These are phyloP conservation scores for Xanthorhoe designata DNA, from an alignment of 2,888 invertebrate genomes.

Conservation along the genomic window DNA sequence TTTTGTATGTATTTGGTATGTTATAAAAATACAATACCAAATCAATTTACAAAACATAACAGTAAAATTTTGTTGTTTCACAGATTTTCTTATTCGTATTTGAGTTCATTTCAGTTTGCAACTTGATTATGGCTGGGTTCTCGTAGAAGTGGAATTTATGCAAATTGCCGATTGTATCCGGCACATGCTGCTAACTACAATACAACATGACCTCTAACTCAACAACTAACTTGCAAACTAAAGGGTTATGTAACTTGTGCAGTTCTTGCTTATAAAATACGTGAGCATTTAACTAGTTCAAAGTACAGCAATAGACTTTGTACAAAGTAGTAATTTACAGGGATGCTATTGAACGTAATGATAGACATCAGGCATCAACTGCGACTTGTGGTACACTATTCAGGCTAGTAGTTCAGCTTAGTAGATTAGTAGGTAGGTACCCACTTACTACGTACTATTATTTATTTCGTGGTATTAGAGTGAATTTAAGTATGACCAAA, in stretches of 20 bases:
- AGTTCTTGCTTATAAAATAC: not conserved
- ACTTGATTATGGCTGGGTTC: not conserved
- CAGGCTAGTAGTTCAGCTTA: no score
- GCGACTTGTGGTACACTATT: no score
- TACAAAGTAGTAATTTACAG: no score
- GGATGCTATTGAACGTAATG: no score
- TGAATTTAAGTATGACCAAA: no score
- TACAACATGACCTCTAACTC: slow-evolving; percentile 7
- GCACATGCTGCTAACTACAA: slow-evolving; percentile 22
- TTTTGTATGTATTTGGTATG: no score
- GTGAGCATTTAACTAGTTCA: not conserved
- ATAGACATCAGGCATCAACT: no score
- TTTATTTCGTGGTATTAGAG: no score
- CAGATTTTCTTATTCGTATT: not conserved
- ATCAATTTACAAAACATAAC: not conserved
- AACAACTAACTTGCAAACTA: slow-evolving; percentile 12
- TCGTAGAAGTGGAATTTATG: slow-evolving; percentile 21
- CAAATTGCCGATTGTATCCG: slow-evolving; percentile 17
- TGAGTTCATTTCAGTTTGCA: not conserved
- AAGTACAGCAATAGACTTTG: not conserved
- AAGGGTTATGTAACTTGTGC: slow-evolving; percentile 12
- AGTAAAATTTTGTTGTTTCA: not conserved
- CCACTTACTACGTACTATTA: no score
- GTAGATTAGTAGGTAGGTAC: no score
- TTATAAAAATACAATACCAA: no score